These are phyloP conservation scores for Hydriomena furcata DNA, from an alignment of 2,888 invertebrate species.

Conservation along the genomic window DNA sequence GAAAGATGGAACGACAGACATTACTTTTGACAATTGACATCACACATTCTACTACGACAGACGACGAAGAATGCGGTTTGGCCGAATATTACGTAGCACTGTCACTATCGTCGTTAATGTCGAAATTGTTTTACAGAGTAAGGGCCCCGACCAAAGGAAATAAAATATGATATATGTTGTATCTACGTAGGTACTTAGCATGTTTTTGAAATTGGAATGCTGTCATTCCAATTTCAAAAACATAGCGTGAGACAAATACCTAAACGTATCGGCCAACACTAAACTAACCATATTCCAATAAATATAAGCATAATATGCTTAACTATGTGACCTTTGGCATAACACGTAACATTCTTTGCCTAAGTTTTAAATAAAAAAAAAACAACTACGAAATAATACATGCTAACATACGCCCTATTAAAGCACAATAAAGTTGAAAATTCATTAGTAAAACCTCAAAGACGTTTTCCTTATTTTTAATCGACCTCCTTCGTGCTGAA, in stretches of 20 bases:
- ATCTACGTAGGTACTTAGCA: slow-evolving; percentile 26
- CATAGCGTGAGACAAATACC: too few relatives aligned
- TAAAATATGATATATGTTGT: too few relatives aligned
- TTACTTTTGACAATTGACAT: too few relatives aligned
- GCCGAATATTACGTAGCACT: too few relatives aligned
- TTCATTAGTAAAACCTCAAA: slow-evolving; percentile 10
- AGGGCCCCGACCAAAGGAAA: too few relatives aligned
- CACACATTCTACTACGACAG: too few relatives aligned
- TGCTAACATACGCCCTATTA: slow-evolving; percentile 4
- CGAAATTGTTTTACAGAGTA: too few relatives aligned
- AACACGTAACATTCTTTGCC: slow-evolving; percentile 56
- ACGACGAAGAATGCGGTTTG: too few relatives aligned
- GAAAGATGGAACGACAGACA: too few relatives aligned
- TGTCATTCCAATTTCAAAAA: too few relatives aligned
- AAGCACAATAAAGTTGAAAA: not conserved
- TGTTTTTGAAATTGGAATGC: slow-evolving; percentile 9
- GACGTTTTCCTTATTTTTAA: slow-evolving; percentile 43
- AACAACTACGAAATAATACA: slow-evolving; percentile 29
- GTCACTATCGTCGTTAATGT: too few relatives aligned
- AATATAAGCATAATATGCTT: slow-evolving; percentile 44
- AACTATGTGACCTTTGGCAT: slow-evolving; percentile 64
- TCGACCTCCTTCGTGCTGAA: slow-evolving; percentile 49
- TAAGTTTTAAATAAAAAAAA: slow-evolving; percentile 48
- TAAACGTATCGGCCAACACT: slow-evolving; percentile 26
- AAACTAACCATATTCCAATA: slow-evolving; percentile 33